phyloP scores from a whole-genome alignment of 1,140 invertebrate species.

The Drosophila bipectinata region DNA sequence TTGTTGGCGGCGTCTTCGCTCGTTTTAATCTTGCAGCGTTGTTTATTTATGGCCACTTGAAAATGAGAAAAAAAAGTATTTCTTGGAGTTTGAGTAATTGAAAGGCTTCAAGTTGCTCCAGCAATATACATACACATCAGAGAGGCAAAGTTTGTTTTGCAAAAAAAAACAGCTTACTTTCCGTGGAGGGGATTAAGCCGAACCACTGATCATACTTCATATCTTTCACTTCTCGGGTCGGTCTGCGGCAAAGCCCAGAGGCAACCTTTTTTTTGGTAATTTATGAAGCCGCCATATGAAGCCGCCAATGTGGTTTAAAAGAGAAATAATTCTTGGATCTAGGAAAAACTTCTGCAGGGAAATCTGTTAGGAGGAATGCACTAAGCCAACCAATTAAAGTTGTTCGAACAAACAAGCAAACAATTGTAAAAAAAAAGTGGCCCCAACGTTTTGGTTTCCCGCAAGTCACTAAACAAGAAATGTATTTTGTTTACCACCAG shows the following conservation, averaged over 20 bases:
- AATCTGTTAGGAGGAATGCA: conserved; percentile 33
- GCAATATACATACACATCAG: conserved; percentile 36
- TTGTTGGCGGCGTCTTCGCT: conserved; percentile 39
- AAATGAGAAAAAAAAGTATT: background rate
- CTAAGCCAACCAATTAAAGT: conserved; percentile 75
- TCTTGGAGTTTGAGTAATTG: conserved; percentile 38
- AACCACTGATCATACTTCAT: conserved; percentile 28
- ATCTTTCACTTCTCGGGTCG: conserved; percentile 53
- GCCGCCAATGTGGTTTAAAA: background rate
- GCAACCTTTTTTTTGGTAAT: conserved; percentile 46
- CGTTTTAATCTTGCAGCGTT: conserved; percentile 9
- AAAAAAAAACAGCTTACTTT: conserved; percentile 11
- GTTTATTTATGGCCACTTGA: conserved; percentile 37
- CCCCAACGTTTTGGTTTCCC: conserved; percentile 25
- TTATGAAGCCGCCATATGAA: conserved; percentile 29
- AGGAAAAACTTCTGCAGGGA: conserved; percentile 5
- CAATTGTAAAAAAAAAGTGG: conserved; percentile 28
- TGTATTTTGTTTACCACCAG: conserved; percentile 18
- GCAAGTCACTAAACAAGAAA: conserved; percentile 15
- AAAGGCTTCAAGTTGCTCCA: conserved; percentile 19
- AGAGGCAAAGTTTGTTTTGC: conserved; percentile 9
- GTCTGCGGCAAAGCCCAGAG: conserved; percentile 39
- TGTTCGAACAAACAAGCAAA: conserved; percentile 41
- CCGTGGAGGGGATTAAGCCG: conserved; percentile 12
- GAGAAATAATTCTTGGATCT: conserved; percentile 7